Evolutionary conservation across 2,113 vertebrate species (phyloP).

Genomic region (Columba livia): DNA sequence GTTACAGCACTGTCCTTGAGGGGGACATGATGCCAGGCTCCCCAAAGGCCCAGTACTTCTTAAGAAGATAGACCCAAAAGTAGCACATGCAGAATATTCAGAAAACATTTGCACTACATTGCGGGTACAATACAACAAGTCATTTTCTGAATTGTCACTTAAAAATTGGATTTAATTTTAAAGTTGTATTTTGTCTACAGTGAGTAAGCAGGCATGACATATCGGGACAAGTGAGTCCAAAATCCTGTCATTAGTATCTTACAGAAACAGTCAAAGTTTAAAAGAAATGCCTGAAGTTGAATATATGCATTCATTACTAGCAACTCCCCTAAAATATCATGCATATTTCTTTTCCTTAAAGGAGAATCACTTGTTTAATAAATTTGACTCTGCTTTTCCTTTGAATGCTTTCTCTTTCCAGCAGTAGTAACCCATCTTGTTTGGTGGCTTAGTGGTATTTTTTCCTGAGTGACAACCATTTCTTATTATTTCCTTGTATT

Average conservation of each 20-base stretch:
- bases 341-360: constrained; percentile 8
- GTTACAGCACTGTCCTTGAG: not conserved
- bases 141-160: not conserved
- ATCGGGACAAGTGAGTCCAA: not conserved
- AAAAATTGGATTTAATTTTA: not conserved
- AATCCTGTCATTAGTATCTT: not conserved
- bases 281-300: not conserved
- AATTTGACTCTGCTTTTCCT: not conserved
- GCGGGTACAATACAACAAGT: not conserved
- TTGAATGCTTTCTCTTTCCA: not conserved
- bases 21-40: not conserved
- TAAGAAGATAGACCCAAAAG: rapidly evolving
- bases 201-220: not conserved
- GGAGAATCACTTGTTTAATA: not conserved
- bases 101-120: not conserved
- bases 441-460: not conserved
- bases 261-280: not conserved
- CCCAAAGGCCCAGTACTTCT: not conserved
- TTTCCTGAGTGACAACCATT: not conserved
- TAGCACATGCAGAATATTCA: not conserved
- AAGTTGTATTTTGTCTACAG: not conserved
- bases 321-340: not conserved
- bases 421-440: not conserved
- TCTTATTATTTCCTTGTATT: not conserved
- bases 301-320: not conserved